phyloP scores from a whole-genome alignment of 2,113 vertebrate genomes.

The Serilophus lunatus region DNA sequence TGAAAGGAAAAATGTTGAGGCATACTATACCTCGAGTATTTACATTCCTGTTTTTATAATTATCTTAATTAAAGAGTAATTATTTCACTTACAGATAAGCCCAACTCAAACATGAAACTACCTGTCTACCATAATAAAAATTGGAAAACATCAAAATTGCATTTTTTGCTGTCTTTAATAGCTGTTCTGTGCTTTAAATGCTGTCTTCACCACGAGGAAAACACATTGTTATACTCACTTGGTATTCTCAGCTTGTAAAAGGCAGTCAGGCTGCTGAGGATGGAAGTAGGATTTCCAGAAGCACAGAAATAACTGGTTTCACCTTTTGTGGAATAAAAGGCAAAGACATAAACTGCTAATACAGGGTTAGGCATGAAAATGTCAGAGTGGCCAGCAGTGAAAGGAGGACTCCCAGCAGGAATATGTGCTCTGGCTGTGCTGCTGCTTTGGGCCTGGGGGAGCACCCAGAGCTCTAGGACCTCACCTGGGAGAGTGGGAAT shows the following conservation, averaged over 20 bases:
- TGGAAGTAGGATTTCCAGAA: slow-evolving; percentile 12
- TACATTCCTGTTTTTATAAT: slow-evolving; percentile 80
- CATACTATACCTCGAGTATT: slow-evolving; percentile 68
- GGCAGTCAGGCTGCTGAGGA: neutral
- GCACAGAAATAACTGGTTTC: neutral
- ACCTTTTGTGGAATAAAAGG: neutral
- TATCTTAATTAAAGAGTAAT: slow-evolving; percentile 81
- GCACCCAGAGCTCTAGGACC: neutral
- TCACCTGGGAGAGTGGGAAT: neutral
- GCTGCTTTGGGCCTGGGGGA: neutral
- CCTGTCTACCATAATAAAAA: slow-evolving; percentile 72
- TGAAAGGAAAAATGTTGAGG: slow-evolving; percentile 59
- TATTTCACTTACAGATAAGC: slow-evolving; percentile 71
- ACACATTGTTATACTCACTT: slow-evolving; percentile 17
- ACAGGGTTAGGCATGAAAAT: neutral
- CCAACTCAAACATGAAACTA: slow-evolving; percentile 76
- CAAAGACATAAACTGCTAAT: neutral
- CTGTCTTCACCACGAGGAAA: slow-evolving; percentile 61
- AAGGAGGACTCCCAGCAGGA: neutral
- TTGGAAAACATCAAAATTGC: slow-evolving; percentile 67
- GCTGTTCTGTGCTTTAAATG: slow-evolving; percentile 56
- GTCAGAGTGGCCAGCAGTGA: neutral
- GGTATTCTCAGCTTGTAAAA: neutral
- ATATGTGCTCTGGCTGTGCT: accelerated
- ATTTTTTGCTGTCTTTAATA: slow-evolving; percentile 53